Evolutionary conservation across 2,888 invertebrate species (phyloP).

Genomic region (Malthinus seriepunctatus): DNA sequence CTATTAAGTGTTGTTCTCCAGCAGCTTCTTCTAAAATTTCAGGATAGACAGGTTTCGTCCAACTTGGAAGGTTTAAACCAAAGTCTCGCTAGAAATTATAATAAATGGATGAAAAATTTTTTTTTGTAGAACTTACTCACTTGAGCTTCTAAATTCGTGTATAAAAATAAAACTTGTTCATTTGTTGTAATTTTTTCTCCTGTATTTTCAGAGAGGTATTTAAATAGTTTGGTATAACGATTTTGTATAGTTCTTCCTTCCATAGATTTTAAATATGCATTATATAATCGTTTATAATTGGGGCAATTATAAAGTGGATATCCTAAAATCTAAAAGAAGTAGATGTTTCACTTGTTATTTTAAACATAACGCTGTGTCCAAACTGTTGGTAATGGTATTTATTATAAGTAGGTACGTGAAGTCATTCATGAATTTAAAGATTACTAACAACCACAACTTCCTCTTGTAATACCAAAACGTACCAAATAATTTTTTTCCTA

Average conservation of each 20-base stretch:
- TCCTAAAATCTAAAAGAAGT: neutral
- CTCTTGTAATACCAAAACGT: no score
- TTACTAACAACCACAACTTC: no score
- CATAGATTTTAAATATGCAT: neutral
- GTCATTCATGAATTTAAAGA: no score
- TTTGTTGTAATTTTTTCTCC: neutral
- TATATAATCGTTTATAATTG: neutral
- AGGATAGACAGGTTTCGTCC: slow-evolving; percentile 49
- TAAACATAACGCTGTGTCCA: neutral
- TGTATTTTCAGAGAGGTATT: neutral
- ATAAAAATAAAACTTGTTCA: neutral
- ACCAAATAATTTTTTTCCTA: no score
- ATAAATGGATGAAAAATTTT: neutral
- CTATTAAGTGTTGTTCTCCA: slow-evolving; percentile 48
- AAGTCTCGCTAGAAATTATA: slow-evolving; percentile 41
- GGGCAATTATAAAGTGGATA: neutral
- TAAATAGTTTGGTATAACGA: neutral
- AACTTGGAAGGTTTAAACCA: slow-evolving; percentile 50
- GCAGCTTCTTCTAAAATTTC: slow-evolving; percentile 46
- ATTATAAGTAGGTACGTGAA: no score
- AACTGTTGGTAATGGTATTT: no score
- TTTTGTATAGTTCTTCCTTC: neutral
- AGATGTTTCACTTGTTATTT: no score
- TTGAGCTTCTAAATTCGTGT: neutral
- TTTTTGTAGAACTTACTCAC: neutral